Evolutionary conservation across 2,113 vertebrate species (phyloP).

Genomic region (Zosterops japonicus): DNA sequence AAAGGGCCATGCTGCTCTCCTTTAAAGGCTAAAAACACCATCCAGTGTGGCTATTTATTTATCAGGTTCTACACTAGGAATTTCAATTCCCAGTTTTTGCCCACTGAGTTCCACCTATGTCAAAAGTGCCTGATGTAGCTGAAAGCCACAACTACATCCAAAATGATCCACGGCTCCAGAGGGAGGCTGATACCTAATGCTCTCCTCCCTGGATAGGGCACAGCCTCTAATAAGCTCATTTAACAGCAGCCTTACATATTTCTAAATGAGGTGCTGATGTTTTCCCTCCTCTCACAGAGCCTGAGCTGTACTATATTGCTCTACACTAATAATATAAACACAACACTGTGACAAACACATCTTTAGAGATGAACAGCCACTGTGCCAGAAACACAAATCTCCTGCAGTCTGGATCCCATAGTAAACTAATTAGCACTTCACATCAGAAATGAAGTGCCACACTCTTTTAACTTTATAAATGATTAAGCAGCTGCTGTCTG

Average conservation of each 20-base stretch:
- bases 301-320: neutral
- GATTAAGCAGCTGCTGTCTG: conserved; percentile 17
- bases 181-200: neutral
- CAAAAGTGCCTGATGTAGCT: neutral
- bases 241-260: neutral
- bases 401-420: neutral
- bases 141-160: neutral
- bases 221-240: neutral
- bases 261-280: neutral
- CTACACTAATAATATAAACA: neutral
- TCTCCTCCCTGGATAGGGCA: neutral
- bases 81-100: neutral
- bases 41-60: neutral
- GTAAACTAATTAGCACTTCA: conserved; percentile 45
- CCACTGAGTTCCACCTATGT: neutral
- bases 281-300: neutral
- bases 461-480: conserved; percentile 1
- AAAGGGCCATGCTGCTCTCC: neutral
- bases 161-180: neutral
- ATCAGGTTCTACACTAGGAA: neutral
- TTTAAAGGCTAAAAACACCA: neutral
- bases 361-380: neutral
- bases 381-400: neutral
- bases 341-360: neutral
- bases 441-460: neutral